Conservation (phyloP, 2,888 invertebrate genomes). For the Xestia c-nigrum region DNA sequence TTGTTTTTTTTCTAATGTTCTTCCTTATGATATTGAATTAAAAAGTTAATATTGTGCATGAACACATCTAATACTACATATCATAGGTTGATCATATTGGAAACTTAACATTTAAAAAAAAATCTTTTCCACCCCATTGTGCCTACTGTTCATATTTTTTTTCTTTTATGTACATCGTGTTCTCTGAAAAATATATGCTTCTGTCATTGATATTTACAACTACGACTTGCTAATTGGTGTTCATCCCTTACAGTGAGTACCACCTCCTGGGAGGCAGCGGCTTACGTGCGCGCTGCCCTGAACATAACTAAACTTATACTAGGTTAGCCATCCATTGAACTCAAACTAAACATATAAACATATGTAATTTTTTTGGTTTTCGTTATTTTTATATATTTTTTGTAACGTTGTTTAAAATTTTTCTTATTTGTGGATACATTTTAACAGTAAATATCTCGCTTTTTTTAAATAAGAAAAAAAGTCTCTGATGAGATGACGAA, state of each 20-base stretch:
- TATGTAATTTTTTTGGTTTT: constrained; percentile 21
- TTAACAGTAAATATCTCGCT: background rate
- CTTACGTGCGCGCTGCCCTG: constrained; percentile 25
- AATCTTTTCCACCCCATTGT: too few species aligned
- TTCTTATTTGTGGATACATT: background rate
- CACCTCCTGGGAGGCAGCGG: constrained; percentile 29
- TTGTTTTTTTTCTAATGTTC: too few species aligned
- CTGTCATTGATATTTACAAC: constrained; percentile 52
- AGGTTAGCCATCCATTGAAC: constrained; percentile 22
- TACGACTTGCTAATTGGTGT: constrained; percentile 59
- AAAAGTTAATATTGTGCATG: too few species aligned
- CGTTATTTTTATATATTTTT: background rate
- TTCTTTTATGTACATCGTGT: constrained; percentile 17
- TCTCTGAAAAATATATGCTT: constrained; percentile 53
- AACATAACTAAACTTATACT: constrained; percentile 39
- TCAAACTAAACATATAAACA: background rate
- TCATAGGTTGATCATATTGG: too few species aligned
- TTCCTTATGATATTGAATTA: too few species aligned
- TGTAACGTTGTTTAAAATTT: background rate
- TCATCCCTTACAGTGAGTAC: constrained; percentile 20
- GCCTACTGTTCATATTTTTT: background rate
- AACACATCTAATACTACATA: too few species aligned
- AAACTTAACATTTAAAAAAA: too few species aligned
- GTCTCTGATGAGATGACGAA: too few species aligned
- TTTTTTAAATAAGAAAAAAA: constrained; percentile 9